Percentiles rank a stretch among this genome's conserved stretches.
These are phyloP conservation scores for Coryphaenoides rupestris DNA, from an alignment of 2,113 vertebrate species.

Conservation along the genomic window DNA sequence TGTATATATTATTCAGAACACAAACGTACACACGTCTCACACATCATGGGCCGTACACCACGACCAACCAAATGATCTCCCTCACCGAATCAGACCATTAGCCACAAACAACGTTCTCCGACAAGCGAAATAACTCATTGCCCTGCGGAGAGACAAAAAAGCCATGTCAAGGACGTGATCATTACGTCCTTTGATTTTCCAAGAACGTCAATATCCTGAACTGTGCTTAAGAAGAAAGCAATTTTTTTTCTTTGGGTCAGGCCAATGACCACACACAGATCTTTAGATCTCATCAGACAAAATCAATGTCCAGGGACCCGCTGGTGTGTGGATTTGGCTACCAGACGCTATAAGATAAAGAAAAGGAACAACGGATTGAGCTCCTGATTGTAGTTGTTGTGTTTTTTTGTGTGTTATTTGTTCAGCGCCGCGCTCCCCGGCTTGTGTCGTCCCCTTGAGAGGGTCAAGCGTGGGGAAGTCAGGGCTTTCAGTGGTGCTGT, in stretches of 20 bases:
- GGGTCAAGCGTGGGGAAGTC: slow-evolving; percentile 48
- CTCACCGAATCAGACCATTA: too few relatives aligned
- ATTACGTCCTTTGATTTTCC: slow-evolving; percentile 35
- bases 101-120: not conserved
- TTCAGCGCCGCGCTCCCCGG: slow-evolving; percentile 14
- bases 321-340: slow-evolving; percentile 17
- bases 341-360: slow-evolving; percentile 5
- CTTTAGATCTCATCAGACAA: slow-evolving; percentile 28
- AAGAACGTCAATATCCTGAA: slow-evolving; percentile 23
- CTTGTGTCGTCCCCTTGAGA: slow-evolving; percentile 39
- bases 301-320: slow-evolving; percentile 44
- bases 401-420: too few relatives aligned
- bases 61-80: too few relatives aligned
- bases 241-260: slow-evolving; percentile 4
- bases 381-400: too few relatives aligned
- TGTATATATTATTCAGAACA: too few relatives aligned
- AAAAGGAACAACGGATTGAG: not conserved
- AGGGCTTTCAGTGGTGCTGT: slow-evolving; percentile 38
- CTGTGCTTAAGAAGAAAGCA: slow-evolving; percentile 10
- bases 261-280: slow-evolving; percentile 22
- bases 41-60: too few relatives aligned
- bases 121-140: slow-evolving; percentile 2
- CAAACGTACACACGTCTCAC: too few relatives aligned
- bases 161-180: slow-evolving; percentile 2
- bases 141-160: not conserved